Conservation (phyloP, 2,888 invertebrate genomes). For the Diploptera punctata region DNA sequence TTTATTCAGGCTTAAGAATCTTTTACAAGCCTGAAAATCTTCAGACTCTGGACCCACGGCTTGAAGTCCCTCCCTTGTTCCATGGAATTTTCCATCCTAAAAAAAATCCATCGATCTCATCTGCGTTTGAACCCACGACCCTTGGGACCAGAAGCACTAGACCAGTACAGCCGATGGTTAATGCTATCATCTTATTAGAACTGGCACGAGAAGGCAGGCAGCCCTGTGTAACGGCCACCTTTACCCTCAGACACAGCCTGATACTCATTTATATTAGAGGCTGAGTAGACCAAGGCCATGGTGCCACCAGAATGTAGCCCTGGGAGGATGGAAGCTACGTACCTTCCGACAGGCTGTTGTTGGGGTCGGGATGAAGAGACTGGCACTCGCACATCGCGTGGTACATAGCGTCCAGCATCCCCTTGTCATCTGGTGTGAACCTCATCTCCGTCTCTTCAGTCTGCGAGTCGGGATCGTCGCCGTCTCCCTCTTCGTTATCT, state of each 20-base stretch:
- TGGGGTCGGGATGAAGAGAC: slow-evolving; percentile 79
- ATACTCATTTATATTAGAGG: background rate
- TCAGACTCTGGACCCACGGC: too few relatives aligned
- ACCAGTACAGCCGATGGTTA: too few relatives aligned
- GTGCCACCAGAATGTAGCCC: background rate
- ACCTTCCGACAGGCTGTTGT: slow-evolving; percentile 63
- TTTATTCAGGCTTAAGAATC: too few relatives aligned
- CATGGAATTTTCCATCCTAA: too few relatives aligned
- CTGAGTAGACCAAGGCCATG: background rate
- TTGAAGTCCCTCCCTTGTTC: too few relatives aligned
- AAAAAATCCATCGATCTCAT: too few relatives aligned
- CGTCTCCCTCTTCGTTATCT: slow-evolving; percentile 46
- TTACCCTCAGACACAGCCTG: background rate
- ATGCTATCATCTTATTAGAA: background rate
- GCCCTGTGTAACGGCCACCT: background rate
- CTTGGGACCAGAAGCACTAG: too few relatives aligned
- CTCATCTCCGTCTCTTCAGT: slow-evolving; percentile 72
- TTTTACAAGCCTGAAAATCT: too few relatives aligned
- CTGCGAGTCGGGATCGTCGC: slow-evolving; percentile 61
- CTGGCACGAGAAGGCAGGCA: background rate
- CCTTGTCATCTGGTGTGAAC: slow-evolving; percentile 70
- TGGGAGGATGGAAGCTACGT: background rate
- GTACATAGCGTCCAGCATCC: slow-evolving; percentile 71
- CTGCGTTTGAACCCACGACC: too few relatives aligned
- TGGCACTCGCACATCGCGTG: slow-evolving; percentile 79